phyloP scores from a whole-genome alignment of 2,888 invertebrate species.

The Pollenia labialis region DNA sequence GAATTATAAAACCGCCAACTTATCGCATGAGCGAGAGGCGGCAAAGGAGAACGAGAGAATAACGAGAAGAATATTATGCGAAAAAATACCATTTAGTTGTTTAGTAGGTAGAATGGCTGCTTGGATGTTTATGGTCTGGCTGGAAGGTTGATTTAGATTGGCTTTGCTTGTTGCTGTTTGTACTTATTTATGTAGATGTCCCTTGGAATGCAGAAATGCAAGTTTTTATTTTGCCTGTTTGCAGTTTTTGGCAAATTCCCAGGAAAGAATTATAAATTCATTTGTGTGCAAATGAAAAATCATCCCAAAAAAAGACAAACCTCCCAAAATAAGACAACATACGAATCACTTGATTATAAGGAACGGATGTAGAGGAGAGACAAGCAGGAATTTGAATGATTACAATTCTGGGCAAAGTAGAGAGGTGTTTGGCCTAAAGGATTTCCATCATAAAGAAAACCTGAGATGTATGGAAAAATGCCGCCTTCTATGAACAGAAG shows the following conservation, averaged over 20 bases:
- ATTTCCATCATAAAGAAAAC: conserved; percentile 27
- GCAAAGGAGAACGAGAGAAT: conserved; percentile 43
- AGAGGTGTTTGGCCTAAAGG: conserved; percentile 66
- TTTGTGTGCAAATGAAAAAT: conserved; percentile 54
- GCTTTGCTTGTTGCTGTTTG: conserved; percentile 41
- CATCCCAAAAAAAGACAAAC: conserved; percentile 28
- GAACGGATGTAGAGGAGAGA: conserved; percentile 59
- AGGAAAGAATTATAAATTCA: conserved; percentile 73
- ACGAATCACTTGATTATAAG: conserved; percentile 61
- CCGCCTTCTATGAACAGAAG: conserved; percentile 32
- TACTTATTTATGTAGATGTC: conserved; percentile 53
- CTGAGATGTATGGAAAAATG: conserved; percentile 28
- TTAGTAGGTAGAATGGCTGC: conserved; percentile 22
- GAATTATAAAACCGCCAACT: conserved; percentile 17
- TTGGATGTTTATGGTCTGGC: conserved; percentile 23
- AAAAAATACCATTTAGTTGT: conserved; percentile 38
- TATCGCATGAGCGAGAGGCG: conserved; percentile 12
- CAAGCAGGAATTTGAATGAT: conserved; percentile 64
- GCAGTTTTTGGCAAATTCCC: conserved; percentile 67
- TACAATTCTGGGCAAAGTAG: conserved; percentile 41
- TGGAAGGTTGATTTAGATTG: conserved; percentile 47
- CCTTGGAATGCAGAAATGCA: conserved; percentile 71
- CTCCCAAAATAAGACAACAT: conserved; percentile 47
- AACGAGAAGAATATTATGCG: too few relatives aligned
- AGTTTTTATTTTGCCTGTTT: conserved; percentile 49